A percentile compares a stretch with the other conserved stretches of the same genome.
Conservation (phyloP, 2,797 vertebrate species). For the Coendou prehensilis region DNA sequence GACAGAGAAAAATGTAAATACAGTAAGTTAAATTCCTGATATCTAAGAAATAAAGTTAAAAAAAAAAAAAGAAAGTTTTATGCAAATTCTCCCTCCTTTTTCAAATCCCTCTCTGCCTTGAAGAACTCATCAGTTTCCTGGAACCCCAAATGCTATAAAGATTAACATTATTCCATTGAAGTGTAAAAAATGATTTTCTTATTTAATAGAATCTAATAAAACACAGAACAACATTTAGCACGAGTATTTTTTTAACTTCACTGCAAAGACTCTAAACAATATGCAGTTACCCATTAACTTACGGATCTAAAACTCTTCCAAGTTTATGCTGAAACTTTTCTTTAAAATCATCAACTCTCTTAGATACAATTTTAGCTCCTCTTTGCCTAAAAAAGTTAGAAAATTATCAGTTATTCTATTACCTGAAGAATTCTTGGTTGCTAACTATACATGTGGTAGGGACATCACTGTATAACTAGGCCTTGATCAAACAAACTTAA, state of each 20-base stretch:
- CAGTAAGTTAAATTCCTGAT: slow-evolving; percentile 6
- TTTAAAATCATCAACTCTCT: slow-evolving; percentile 90
- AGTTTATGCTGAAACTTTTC: slow-evolving; percentile 90
- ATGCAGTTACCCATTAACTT: slow-evolving; percentile 81
- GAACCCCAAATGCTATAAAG: background rate
- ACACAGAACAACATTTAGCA: slow-evolving; percentile 33
- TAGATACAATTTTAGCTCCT: slow-evolving; percentile 89
- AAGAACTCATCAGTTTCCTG: background rate
- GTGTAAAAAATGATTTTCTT: background rate
- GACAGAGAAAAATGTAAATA: background rate
- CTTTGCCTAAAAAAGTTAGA: slow-evolving; percentile 88
- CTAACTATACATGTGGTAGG: background rate
- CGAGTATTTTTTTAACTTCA: slow-evolving; percentile 4
- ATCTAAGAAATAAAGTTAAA: slow-evolving; percentile 27
- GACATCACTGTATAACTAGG: background rate
- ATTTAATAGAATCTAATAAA: slow-evolving; percentile 17
- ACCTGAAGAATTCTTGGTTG: background rate
- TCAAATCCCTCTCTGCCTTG: background rate
- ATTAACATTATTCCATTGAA: background rate
- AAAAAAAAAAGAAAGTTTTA: background rate
- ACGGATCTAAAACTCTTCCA: slow-evolving; percentile 90
- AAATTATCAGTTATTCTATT: slow-evolving; percentile 66
- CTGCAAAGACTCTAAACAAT: slow-evolving; percentile 16
- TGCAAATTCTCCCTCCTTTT: background rate
- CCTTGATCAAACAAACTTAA: background rate